phyloP scores from a whole-genome alignment of 2,888 invertebrate species.

The Tridacna crocea region DNA sequence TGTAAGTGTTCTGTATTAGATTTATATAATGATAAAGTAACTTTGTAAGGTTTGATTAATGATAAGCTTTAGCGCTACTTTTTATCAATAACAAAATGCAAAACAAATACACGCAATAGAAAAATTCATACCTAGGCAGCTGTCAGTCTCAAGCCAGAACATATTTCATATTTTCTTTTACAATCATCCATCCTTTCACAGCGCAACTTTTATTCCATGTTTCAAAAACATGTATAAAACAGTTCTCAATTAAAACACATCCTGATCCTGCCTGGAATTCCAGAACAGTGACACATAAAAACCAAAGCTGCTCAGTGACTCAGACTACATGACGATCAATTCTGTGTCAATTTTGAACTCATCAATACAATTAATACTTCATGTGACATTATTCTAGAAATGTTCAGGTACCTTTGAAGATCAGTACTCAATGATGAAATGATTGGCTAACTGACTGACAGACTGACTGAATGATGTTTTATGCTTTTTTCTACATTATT shows the following conservation, averaged over 20 bases:
- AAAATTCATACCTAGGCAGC: not conserved
- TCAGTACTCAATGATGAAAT: not conserved
- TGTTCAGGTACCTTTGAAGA: too few relatives aligned
- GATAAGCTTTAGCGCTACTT: too few relatives aligned
- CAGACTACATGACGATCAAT: conserved; percentile 6
- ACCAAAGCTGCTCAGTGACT: conserved; percentile 5
- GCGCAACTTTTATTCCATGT: not conserved
- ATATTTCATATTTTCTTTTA: conserved; percentile 3
- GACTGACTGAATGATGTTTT: not conserved
- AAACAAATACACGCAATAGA: too few relatives aligned
- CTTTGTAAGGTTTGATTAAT: too few relatives aligned
- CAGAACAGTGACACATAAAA: conserved; percentile 14
- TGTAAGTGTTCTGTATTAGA: too few relatives aligned
- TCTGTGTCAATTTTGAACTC: conserved; percentile 9
- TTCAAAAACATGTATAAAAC: not conserved
- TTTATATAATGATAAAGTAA: too few relatives aligned
- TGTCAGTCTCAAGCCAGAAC: conserved; percentile 12
- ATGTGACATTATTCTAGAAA: not conserved
- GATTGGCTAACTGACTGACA: not conserved
- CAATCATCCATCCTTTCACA: not conserved
- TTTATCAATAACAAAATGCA: too few relatives aligned
- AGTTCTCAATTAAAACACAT: not conserved
- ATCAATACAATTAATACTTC: not conserved
- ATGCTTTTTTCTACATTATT: not conserved
- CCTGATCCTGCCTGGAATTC: not conserved